Evolutionary conservation across 2,113 vertebrate genomes (phyloP).

Genomic region (Mionectes macconnelli): DNA sequence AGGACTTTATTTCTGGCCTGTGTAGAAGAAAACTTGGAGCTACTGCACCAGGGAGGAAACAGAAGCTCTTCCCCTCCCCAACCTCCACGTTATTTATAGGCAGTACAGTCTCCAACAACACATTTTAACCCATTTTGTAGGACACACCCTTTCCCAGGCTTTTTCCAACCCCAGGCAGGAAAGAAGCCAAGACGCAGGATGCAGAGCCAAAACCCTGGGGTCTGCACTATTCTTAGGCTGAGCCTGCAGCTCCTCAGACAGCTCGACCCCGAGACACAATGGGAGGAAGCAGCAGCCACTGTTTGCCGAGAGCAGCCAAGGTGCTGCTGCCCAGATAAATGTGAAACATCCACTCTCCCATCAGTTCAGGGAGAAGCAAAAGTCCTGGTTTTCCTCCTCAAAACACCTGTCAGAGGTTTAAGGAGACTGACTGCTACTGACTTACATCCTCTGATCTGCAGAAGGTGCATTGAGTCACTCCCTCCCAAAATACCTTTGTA

Average conservation of each 20-base stretch:
- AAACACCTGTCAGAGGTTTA: background rate
- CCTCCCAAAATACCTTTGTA: background rate
- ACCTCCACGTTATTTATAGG: background rate
- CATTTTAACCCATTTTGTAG: background rate
- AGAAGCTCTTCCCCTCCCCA: background rate
- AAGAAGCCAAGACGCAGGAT: conserved; percentile 34
- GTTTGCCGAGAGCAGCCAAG: background rate
- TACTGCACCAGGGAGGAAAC: conserved; percentile 9
- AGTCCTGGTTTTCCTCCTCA: background rate
- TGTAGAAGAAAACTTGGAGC: background rate
- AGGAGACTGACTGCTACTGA: too few species aligned
- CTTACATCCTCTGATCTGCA: background rate
- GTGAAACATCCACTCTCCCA: background rate
- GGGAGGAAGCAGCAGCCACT: conserved; percentile 32
- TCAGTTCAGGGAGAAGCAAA: background rate
- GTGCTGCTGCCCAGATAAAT: fast-evolving
- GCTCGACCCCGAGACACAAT: background rate
- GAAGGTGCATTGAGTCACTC: background rate
- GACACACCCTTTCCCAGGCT: conserved; percentile 46
- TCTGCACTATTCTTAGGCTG: conserved; percentile 38
- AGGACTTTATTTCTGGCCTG: background rate
- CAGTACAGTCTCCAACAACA: background rate
- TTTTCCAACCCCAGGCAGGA: conserved; percentile 14
- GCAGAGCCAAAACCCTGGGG: conserved; percentile 16
- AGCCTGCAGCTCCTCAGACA: background rate